Conservation (phyloP, 2,113 vertebrate species). For the Spheniscus mendiculus region DNA sequence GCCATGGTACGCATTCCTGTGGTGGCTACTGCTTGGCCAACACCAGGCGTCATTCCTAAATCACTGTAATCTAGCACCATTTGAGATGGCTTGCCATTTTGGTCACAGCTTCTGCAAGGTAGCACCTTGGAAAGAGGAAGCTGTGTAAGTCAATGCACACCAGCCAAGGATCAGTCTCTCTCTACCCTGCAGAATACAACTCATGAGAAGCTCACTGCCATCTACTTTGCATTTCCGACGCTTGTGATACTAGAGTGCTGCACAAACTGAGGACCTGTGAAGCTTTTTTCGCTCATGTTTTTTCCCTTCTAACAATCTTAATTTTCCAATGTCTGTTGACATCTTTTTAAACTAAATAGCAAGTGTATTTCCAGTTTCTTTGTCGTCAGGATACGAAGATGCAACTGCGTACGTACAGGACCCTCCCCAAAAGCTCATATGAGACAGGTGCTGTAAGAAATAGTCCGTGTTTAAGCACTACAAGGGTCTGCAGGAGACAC, state of each 20-base stretch:
- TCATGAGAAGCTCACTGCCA: background rate
- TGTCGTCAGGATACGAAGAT: rapidly evolving
- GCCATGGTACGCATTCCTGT: background rate
- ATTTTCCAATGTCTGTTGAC: background rate
- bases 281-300: background rate
- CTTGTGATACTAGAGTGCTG: background rate
- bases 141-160: background rate
- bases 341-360: background rate
- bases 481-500: background rate
- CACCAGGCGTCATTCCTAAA: background rate
- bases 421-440: background rate
- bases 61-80: rapidly evolving
- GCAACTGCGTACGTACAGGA: rapidly evolving
- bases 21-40: background rate
- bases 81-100: background rate
- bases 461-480: background rate
- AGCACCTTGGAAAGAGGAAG: background rate
- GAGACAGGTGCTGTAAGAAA: background rate
- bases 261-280: background rate
- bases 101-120: background rate
- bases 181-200: background rate
- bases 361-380: background rate
- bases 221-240: background rate
- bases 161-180: background rate
- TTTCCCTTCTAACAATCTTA: background rate